Evolutionary conservation across 2,888 invertebrate genomes (phyloP).

Genomic region (Perdita meconis): DNA sequence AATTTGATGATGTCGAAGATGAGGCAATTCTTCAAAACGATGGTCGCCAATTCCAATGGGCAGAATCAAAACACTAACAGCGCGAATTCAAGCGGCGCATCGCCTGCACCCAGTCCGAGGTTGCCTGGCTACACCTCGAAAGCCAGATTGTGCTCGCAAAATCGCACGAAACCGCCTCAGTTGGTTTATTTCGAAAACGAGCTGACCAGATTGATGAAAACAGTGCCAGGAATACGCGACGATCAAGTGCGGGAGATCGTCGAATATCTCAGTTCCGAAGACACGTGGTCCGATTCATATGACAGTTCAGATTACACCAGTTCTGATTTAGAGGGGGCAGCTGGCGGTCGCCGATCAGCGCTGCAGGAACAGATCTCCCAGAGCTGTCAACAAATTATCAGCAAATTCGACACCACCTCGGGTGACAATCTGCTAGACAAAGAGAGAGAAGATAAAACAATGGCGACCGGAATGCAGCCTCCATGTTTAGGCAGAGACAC

Average conservation of each 20-base stretch:
- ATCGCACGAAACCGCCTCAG: slow-evolving; percentile 92
- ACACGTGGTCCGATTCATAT: slow-evolving; percentile 97
- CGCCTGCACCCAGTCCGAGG: slow-evolving; percentile 86
- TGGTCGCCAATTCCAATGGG: slow-evolving; percentile 88
- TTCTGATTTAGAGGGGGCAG: slow-evolving; percentile 91
- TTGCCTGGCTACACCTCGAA: slow-evolving; percentile 77
- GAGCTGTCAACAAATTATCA: slow-evolving; percentile 94
- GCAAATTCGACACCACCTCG: slow-evolving; percentile 89
- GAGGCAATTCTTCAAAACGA: slow-evolving; percentile 96
- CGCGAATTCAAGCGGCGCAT: slow-evolving; percentile 77
- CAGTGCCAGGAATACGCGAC: slow-evolving; percentile 95
- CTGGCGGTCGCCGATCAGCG: slow-evolving; percentile 87
- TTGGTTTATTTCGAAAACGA: slow-evolving; percentile 95
- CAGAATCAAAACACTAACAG: slow-evolving; percentile 83
- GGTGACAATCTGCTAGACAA: slow-evolving; percentile 62
- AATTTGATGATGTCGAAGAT: slow-evolving; percentile 98
- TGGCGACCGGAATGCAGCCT: slow-evolving; percentile 84
- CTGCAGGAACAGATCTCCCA: slow-evolving; percentile 94
- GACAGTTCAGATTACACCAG: slow-evolving; percentile 97
- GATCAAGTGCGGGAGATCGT: slow-evolving; percentile 96
- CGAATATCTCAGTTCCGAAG: slow-evolving; percentile 95
- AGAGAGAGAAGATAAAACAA: slow-evolving; percentile 71
- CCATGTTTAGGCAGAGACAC: slow-evolving; percentile 88
- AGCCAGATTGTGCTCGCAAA: slow-evolving; percentile 81
- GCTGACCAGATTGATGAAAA: slow-evolving; percentile 95